Evolutionary conservation across 1,140 invertebrate genomes (phyloP), one percentile per base, ranked within the genome.

Genomic region (Ips typographus): DNA sequence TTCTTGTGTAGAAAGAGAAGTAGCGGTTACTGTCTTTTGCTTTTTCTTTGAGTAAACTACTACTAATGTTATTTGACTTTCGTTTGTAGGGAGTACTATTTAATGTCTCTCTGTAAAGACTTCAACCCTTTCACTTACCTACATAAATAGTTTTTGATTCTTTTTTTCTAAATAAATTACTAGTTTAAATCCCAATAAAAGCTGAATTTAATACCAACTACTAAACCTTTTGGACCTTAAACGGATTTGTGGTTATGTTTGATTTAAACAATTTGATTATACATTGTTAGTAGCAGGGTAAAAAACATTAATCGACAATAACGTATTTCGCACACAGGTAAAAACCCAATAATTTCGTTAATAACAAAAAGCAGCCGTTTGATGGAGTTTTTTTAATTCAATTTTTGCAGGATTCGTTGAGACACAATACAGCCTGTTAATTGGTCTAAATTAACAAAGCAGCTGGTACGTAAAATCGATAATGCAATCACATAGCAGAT

Each of bases 321-420:
- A 55, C 52, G 43, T 47, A n/a, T n/a, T 4, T 47, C 22, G 43
- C 43, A n/a, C 43, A 4, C 43, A 47, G 58, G 51, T 38, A 53
- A 64, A 52, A 64, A 64, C 40, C 2, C 61, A 44, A 61, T 61
- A 22, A 49, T 49, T 64, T 61, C 22, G 47, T 42, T 40, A 52
- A 41, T 53, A 64, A 64, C 49, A 64, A 37, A 64, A 53, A 64
- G 40, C 61, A 64, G 61, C 61, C 61, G 61, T 52, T 41, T 47
- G n/a, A n/a, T 40, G 2, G 22, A 22, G 44, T 53, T 64, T 40
- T n/a, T 64, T 36, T 7, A 52, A 37, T 47, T 40, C 51, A 52
- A 64, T 53, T 40, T 38, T 64, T 64, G 49, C 49, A 53, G 6
- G 5, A 64, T 43, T 44, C 8, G 49, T 44, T 61, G 42, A 52